Base-by-base conservation (phyloP, 2,113 vertebrate species). In the Leptodactylus fuscus region DNA sequence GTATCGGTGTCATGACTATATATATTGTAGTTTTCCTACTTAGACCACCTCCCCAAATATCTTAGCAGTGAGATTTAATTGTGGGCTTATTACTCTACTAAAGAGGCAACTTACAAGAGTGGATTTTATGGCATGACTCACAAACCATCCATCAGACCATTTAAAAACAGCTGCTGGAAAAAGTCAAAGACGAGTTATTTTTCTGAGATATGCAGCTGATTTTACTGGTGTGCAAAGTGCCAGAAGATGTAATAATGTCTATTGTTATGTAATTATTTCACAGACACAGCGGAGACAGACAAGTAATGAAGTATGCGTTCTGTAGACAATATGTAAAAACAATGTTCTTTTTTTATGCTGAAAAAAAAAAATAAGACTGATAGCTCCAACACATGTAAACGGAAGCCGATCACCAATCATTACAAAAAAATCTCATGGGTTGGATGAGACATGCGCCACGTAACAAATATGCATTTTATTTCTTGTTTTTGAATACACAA, bases 241-340 rank as follows among this genome's bases (percentile, higher is more conserved):
- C 83, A 85, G 70, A 58, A 73, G 69, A 85, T 79, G 44, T 67
- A 53, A 65, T 78, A 69, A 78, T 53, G 29, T 48, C 44, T 65
- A 85, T 78, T 85, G 83, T 85, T 85, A 53, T 79, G 75, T 78
- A 36, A 79, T 85, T 79, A 79, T 36, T 69, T 69, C 48, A 70
- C 83, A 85, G 83, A 85, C 83, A 85, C 18, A 55, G 75, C 18
- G 82, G 82, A 83, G 82, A 75, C 82, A 34, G 70, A 75, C 53
- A 60, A 41, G 51, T 34, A 69, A 79, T 85, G 58, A 79, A 78
- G 38, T 69, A 79, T 53, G 82, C 24, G n/a, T 32, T 70, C 32
- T 55, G 58, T 49, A 79, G 83, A 79, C 83, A 70, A 69, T 65
- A 79, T 78, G 51, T 85, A 69, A 79, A 85, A 78, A 79, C 75